phyloP scores from a whole-genome alignment of 2,113 vertebrate genomes.

The Trichomycterus rosablanca region DNA sequence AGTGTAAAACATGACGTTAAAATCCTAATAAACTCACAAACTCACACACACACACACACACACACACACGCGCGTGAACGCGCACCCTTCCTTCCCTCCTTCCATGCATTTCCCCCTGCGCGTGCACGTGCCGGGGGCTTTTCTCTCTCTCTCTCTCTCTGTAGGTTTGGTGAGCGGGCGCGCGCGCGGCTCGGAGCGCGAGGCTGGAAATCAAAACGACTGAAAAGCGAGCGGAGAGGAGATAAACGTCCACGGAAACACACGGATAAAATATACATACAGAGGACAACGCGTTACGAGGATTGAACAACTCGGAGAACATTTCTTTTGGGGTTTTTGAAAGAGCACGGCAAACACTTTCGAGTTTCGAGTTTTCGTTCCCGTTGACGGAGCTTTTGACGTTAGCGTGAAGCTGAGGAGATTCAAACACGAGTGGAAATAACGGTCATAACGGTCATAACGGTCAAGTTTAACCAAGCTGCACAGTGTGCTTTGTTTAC shows the following conservation, averaged over 20 bases:
- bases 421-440: too few species aligned
- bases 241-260: neutral
- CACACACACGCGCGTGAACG: neutral
- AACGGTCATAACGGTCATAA: too few species aligned
- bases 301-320: neutral
- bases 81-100: neutral
- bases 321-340: slow-evolving; percentile 1
- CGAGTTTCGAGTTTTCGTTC: neutral
- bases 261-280: neutral
- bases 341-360: too few species aligned
- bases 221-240: neutral
- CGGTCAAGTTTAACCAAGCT: too few species aligned
- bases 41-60: too few species aligned
- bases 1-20: too few species aligned
- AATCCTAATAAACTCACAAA: too few species aligned
- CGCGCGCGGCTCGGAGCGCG: slow-evolving; percentile 3
- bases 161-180: too few species aligned
- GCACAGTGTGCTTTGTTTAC: too few species aligned
- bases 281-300: neutral
- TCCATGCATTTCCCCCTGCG: neutral
- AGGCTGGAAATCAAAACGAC: neutral
- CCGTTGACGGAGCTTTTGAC: neutral
- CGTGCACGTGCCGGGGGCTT: neutral
- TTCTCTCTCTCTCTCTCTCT: neutral
- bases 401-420: neutral